Evolutionary conservation across 2,113 vertebrate genomes (phyloP), one percentile per base, ranked within the genome.

Genomic region (Dromiciops gliroides): DNA sequence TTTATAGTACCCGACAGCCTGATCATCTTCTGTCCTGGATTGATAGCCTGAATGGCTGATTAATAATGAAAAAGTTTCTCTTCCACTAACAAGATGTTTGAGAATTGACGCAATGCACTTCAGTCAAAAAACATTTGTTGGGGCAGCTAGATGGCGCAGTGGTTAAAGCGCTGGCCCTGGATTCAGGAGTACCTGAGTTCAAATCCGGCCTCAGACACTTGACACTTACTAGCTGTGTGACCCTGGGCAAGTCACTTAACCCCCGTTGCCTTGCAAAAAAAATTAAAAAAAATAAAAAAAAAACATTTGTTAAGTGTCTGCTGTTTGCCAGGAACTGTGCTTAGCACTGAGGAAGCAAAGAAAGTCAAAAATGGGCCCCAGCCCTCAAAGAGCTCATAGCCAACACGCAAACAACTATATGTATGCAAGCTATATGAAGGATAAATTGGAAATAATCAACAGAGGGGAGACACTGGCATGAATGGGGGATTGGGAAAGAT

Each of bases 1-100:
- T 95, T 94, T 60, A 93, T 51, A 49, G 75, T 53, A 50, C 28
- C 89, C 49, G 14, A 95, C 37, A 67, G 56, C 16, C 31, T 60
- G 56, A 75, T 67, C 37, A 31, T 31, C 53, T 37, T 67, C 28
- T 31, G 28, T 67, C 31, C 67, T 75, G 37, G 37, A 44, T 7
- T 75, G 67, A 75, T 22, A 75, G 37, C 19, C n/a, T 75, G 67
- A 75, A 44, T 75, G 16, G 37, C 31, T n/a, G 37, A 16, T 67
- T 31, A 12, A 60, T 53, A 25, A 23, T 25, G 52, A 53, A 53
- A 53, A 26, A 53, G 12, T 37, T 67, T 75, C n/a, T n/a, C 37
- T 75, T n/a, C 5, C 16, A 75, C 12, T 75, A n/a, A 44, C 37
- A 75, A 75, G 37, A 5, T 22, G 67, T 22, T 75, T 75, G 67